phyloP scores from a whole-genome alignment of 2,888 invertebrate genomes.

The Oasisia sp. region DNA sequence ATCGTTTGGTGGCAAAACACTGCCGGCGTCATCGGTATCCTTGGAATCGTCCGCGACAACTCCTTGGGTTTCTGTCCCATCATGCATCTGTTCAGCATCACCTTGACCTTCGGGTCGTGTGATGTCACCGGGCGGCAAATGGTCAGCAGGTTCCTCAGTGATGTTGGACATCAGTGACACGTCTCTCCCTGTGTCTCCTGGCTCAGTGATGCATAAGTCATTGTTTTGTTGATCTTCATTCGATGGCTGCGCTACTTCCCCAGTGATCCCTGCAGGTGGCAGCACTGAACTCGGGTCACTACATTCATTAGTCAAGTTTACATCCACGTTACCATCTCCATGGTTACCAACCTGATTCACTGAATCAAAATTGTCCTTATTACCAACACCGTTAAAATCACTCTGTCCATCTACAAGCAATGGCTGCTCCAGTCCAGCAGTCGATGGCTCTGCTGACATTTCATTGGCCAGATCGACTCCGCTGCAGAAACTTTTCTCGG shows the following conservation, averaged over 20 bases:
- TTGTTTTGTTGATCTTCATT: not conserved
- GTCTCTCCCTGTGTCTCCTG: not conserved
- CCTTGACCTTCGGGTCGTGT: not conserved
- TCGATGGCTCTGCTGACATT: not conserved
- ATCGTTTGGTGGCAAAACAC: not conserved
- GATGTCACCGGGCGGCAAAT: not conserved
- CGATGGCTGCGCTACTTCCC: not conserved
- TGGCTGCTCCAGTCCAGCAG: not conserved
- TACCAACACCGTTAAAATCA: not conserved
- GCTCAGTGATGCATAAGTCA: not conserved
- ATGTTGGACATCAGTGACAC: not conserved
- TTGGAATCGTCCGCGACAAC: not conserved
- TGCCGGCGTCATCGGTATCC: not conserved
- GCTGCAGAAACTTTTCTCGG: not conserved
- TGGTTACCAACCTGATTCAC: not conserved
- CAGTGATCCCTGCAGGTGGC: not conserved
- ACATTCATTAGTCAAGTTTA: not conserved
- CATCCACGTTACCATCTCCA: not conserved
- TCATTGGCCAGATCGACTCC: conserved; percentile 3
- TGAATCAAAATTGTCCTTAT: not conserved
- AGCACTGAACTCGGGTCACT: not conserved
- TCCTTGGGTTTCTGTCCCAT: not conserved
- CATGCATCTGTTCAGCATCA: not conserved
- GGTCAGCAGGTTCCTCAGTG: not conserved
- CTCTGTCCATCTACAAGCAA: not conserved